phyloP scores from a whole-genome alignment of 2,113 vertebrate species.

The Chrysemys picta region DNA sequence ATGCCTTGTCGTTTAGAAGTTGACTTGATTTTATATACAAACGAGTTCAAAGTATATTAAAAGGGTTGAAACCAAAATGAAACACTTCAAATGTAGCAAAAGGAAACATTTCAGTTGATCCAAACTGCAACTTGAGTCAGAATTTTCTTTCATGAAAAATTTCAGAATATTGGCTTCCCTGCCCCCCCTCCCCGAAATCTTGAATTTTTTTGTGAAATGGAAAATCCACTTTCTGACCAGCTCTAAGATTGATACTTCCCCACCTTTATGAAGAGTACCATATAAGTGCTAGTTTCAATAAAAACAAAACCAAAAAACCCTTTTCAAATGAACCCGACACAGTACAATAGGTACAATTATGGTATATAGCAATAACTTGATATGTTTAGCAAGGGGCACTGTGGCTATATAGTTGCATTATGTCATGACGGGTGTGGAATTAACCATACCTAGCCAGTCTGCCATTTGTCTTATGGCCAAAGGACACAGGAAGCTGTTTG shows the following conservation, averaged over 20 bases:
- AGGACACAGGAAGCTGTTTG: neutral
- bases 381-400: too few species aligned
- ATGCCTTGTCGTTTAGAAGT: too few species aligned
- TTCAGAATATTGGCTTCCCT: neutral
- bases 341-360: neutral
- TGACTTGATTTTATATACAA: too few species aligned
- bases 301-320: neutral
- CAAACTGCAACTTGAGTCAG: slow-evolving; percentile 12
- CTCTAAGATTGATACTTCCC: neutral
- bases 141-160: neutral
- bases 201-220: neutral
- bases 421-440: slow-evolving; percentile 25
- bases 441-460: neutral
- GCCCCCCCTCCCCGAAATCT: neutral
- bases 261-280: neutral
- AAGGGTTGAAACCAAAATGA: neutral
- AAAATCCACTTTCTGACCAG: slow-evolving; percentile 49
- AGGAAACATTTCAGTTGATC: neutral
- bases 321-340: neutral
- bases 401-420: too few species aligned
- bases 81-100: neutral
- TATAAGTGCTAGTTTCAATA: neutral
- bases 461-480: neutral
- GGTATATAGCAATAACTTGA: too few species aligned
- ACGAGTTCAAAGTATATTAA: neutral